phyloP scores from a whole-genome alignment of 2,888 invertebrate species.

The Conus canariensis region DNA sequence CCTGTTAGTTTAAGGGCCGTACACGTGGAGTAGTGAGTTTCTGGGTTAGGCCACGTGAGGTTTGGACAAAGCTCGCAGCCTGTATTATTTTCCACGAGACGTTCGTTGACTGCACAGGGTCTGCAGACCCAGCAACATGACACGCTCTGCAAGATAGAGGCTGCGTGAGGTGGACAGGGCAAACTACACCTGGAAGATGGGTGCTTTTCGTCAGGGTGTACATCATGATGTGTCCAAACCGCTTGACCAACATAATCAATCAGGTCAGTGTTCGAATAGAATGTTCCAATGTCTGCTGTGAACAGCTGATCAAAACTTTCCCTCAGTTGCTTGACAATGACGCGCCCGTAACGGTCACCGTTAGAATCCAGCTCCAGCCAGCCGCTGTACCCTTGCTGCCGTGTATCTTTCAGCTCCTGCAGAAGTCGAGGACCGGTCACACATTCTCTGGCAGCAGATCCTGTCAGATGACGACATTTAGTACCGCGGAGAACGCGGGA shows the following conservation, averaged over 20 bases:
- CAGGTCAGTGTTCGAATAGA: background rate
- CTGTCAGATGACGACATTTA: constrained; percentile 17
- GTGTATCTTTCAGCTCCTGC: constrained; percentile 37
- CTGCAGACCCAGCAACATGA: constrained; percentile 56
- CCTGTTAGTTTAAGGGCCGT: constrained; percentile 35
- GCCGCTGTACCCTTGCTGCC: constrained; percentile 39
- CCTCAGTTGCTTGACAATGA: constrained; percentile 39
- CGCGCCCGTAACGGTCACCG: constrained; percentile 35
- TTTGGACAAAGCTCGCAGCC: constrained; percentile 51
- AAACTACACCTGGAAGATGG: no score
- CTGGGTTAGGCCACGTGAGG: constrained; percentile 55
- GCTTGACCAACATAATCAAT: background rate
- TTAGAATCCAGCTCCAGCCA: constrained; percentile 35
- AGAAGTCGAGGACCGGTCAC: constrained; percentile 41
- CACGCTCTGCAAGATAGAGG: no score
- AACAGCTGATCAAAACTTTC: background rate
- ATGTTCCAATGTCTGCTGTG: background rate
- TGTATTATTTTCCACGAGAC: constrained; percentile 46
- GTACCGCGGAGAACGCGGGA: constrained; percentile 35
- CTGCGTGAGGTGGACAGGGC: no score
- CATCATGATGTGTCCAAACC: background rate
- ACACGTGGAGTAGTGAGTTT: constrained; percentile 46
- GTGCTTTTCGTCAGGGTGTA: no score
- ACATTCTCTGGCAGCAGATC: constrained; percentile 41
- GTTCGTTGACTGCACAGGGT: constrained; percentile 55